phyloP scores from a whole-genome alignment of 2,113 vertebrate genomes.

The Pandion haliaetus region DNA sequence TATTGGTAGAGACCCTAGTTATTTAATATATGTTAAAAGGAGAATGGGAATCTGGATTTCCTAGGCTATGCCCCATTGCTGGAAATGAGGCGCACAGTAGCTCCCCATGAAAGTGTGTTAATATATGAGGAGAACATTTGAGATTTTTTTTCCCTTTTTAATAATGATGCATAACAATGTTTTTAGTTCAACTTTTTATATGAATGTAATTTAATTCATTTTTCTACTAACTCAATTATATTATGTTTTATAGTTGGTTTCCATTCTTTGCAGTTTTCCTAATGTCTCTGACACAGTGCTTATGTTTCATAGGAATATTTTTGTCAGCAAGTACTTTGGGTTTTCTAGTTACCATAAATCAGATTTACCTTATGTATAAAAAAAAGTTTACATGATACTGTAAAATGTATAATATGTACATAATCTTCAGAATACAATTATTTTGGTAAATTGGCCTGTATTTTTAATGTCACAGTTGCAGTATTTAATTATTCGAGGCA shows the following conservation, averaged over 20 bases:
- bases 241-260: constrained; percentile 49
- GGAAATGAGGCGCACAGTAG: constrained; percentile 15
- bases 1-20: neutral
- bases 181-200: constrained; percentile 56
- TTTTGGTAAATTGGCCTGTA: constrained; percentile 83
- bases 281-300: neutral
- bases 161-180: neutral
- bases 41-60: constrained; percentile 50
- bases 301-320: constrained; percentile 57
- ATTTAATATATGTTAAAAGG: constrained; percentile 26
- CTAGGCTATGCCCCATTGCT: constrained; percentile 40
- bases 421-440: constrained; percentile 82
- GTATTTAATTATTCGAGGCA: constrained; percentile 81
- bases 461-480: constrained; percentile 76
- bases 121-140: neutral
- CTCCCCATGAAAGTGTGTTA: constrained; percentile 23
- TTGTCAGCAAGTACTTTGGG: constrained; percentile 44
- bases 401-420: constrained; percentile 89
- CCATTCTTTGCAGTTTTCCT: constrained; percentile 10
- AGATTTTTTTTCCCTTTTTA: neutral
- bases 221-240: constrained; percentile 57
- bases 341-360: constrained; percentile 68
- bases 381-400: constrained; percentile 70
- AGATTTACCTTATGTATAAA: constrained; percentile 73
- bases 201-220: constrained; percentile 73